Base-by-base conservation (phyloP, 2,888 invertebrate species). In the Eurois occulta region DNA sequence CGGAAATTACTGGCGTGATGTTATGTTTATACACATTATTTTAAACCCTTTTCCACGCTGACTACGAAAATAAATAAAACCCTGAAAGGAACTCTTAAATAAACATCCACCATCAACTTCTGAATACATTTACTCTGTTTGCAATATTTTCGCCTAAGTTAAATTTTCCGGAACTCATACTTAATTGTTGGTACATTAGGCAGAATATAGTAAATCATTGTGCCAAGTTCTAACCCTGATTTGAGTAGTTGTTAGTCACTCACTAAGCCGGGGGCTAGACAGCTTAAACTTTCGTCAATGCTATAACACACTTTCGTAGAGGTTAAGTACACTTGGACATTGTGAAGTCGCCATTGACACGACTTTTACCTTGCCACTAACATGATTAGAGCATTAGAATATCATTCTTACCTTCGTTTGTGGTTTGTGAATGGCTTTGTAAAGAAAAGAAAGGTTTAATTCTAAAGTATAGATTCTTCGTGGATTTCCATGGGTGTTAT, bases 351-450 rank as follows among this genome's bases (percentile, higher is more conserved):
- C 72, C 74, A 66, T 64, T 86, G 83, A 69, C 69, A 71, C 60
- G 18, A 78, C 83, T 86, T 83, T 82, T 74, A 83, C 84, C 69
- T 86, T 43, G 83, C 60, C 28, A 41, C 77, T 86, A 83, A 86
- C 72, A n/a, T 74, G 78, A 84, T 86, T 77, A 73, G 35, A 81
- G 70, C 60, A 73, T 82, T 72, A 82, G 48, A 75, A 46, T 75
- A 72, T 48, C 28, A 43, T 65, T 48, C 77, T 77, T 72, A 74
- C 77, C 86, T 77, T 77, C 68, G 18, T 48, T 41, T 81, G 38
- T 72, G 48, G 18, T 48, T 41, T 81, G 38, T 72, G 48, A 85
- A 73, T 73, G 38, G 69, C n/a, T 43, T 52, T 8, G 18, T 62
- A 24, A 11, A 67, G 48, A 67, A 69, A 70, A 72, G 11, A n/a